Conservation (phyloP, 2,888 invertebrate genomes). For the Meliscaeva auricollis region DNA sequence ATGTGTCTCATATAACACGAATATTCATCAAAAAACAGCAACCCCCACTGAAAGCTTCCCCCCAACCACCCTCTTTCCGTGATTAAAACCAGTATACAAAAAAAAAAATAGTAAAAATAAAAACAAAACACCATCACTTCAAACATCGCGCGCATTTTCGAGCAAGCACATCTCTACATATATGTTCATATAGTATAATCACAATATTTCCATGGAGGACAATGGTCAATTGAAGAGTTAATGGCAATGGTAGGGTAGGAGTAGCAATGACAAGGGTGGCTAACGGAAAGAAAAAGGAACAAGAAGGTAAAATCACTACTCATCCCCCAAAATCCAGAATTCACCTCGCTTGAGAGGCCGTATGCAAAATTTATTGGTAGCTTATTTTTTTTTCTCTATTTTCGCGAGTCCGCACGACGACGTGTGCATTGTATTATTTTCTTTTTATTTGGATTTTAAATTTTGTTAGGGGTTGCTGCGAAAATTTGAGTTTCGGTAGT, state of each 20-base stretch:
- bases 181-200: constrained; percentile 60
- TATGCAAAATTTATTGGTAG: constrained; percentile 73
- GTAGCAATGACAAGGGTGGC: constrained; percentile 25
- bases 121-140: constrained; percentile 72
- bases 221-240: constrained; percentile 76
- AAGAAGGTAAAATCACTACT: constrained; percentile 67
- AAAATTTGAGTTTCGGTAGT: constrained; percentile 63
- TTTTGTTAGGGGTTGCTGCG: constrained; percentile 69
- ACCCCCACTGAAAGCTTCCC: not conserved
- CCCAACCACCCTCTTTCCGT: constrained; percentile 1
- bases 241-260: constrained; percentile 59
- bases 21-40: constrained; percentile 55
- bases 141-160: constrained; percentile 67
- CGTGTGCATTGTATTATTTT: constrained; percentile 68
- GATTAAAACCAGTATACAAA: constrained; percentile 35
- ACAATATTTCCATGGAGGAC: constrained; percentile 76
- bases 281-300: constrained; percentile 71
- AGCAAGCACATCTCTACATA: constrained; percentile 37
- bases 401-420: constrained; percentile 49
- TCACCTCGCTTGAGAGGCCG: constrained; percentile 32
- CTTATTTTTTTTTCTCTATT: constrained; percentile 73
- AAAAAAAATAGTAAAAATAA: constrained; percentile 24
- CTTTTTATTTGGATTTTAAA: constrained; percentile 46
- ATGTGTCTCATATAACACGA: constrained; percentile 73
- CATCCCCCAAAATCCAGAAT: constrained; percentile 14